Evolutionary conservation across 2,888 invertebrate genomes (phyloP).

Genomic region (Timandra comae): DNA sequence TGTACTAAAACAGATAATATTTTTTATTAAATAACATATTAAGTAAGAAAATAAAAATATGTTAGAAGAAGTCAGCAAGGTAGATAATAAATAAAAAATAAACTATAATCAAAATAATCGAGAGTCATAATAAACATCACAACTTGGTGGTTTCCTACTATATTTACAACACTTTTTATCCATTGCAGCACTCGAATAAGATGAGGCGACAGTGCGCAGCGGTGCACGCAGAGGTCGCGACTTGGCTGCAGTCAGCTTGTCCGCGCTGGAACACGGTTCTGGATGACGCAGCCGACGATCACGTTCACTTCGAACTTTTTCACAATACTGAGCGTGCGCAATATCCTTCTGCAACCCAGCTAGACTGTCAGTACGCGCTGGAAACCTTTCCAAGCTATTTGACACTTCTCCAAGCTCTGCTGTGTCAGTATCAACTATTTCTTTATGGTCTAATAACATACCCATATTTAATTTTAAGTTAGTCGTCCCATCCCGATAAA

Average conservation of each 20-base stretch:
- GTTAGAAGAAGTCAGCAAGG: no score
- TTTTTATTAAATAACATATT: no score
- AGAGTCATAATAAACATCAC: constrained; percentile 47
- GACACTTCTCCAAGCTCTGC: constrained; percentile 50
- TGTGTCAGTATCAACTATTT: constrained; percentile 61
- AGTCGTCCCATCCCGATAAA: constrained; percentile 55
- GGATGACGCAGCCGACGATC: constrained; percentile 38
- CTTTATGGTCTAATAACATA: constrained; percentile 72
- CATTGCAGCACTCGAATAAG: constrained; percentile 10
- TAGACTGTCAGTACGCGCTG: constrained; percentile 53
- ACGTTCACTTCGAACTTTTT: constrained; percentile 38
- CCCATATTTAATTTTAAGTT: constrained; percentile 61
- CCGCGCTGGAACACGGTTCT: constrained; percentile 36
- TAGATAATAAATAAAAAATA: no score
- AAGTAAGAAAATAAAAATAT: no score
- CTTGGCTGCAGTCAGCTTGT: constrained; percentile 35
- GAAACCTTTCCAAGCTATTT: constrained; percentile 36
- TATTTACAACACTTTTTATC: constrained; percentile 27
- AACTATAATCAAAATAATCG: no score
- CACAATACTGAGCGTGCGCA: constrained; percentile 44
- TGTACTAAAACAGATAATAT: no score
- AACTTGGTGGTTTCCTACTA: constrained; percentile 34
- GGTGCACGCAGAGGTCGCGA: constrained; percentile 40
- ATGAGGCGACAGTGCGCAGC: constrained; percentile 25
- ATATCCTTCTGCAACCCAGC: constrained; percentile 50